These are phyloP conservation scores for Halictus rubicundus DNA, from an alignment of 1,140 invertebrate species.

Conservation along the genomic window DNA sequence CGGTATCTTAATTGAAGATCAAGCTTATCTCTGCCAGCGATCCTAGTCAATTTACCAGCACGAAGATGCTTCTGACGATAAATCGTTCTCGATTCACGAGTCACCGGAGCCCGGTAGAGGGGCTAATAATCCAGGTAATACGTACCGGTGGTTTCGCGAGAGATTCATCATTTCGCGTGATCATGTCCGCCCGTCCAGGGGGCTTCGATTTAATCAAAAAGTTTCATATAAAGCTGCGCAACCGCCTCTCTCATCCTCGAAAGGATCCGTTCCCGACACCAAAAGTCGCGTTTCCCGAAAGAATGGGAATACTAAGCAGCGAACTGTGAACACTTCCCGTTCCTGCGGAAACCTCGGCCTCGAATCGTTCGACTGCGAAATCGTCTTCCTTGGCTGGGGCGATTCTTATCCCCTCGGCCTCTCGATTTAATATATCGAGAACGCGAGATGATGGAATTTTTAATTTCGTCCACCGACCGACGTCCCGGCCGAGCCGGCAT, in stretches of 20 bases:
- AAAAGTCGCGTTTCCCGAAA: background rate
- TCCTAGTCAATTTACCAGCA: no score
- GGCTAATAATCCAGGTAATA: background rate
- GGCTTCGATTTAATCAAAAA: slow-evolving; percentile 5
- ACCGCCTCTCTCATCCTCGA: no score
- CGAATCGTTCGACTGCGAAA: slow-evolving; percentile 66
- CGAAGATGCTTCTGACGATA: no score
- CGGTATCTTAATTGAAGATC: no score
- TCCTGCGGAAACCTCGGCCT: slow-evolving; percentile 57
- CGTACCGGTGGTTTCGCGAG: background rate
- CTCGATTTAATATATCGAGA: background rate
- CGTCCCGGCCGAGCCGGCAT: background rate
- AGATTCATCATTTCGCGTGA: background rate
- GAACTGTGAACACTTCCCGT: slow-evolving; percentile 61
- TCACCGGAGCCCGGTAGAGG: background rate
- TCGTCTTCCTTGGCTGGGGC: slow-evolving; percentile 38
- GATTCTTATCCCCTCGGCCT: background rate
- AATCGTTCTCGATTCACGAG: no score
- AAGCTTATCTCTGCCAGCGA: no score
- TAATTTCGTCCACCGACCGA: background rate
- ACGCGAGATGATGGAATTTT: background rate
- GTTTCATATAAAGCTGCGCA: slow-evolving; percentile 13
- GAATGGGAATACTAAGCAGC: slow-evolving; percentile 37
- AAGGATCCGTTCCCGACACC: no score
- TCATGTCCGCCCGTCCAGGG: no score